These are phyloP conservation scores for Sceliomorpha sp. DNA, from an alignment of 2,888 invertebrate genomes.

Conservation along the genomic window DNA sequence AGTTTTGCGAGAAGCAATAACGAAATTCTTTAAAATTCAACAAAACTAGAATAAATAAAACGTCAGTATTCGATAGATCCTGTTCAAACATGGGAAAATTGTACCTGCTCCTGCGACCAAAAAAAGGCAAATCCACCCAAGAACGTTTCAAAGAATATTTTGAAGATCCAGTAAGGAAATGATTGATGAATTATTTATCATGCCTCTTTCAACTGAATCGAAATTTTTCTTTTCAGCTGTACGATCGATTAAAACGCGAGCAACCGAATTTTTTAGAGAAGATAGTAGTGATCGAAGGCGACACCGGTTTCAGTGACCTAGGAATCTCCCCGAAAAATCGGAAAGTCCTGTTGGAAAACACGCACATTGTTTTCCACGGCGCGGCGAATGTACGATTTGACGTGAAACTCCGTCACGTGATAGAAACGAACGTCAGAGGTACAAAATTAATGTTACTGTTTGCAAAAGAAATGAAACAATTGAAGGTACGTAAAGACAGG, in stretches of 20 bases:
- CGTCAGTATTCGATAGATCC: no score
- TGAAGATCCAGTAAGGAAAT: slow-evolving; percentile 68
- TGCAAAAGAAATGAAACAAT: slow-evolving; percentile 84
- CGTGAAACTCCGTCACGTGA: slow-evolving; percentile 84
- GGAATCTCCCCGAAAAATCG: slow-evolving; percentile 82
- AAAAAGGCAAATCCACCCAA: slow-evolving; percentile 73
- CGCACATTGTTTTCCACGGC: slow-evolving; percentile 86
- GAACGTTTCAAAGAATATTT: slow-evolving; percentile 75
- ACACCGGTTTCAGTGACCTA: slow-evolving; percentile 81
- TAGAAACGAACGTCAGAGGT: slow-evolving; percentile 86
- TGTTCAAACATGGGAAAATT: slow-evolving; percentile 67
- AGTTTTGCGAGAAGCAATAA: slow-evolving; percentile 23
- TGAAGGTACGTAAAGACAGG: slow-evolving; percentile 83
- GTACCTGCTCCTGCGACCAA: slow-evolving; percentile 74
- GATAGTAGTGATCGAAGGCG: slow-evolving; percentile 83
- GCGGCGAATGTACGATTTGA: slow-evolving; percentile 90
- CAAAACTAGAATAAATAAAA: no score
- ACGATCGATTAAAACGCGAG: slow-evolving; percentile 80
- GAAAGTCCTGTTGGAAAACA: slow-evolving; percentile 80
- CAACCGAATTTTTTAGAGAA: slow-evolving; percentile 81
- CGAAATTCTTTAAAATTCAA: no score
- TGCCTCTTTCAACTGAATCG: no score
- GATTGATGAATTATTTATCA: background rate
- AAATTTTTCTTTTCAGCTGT: slow-evolving; percentile 78
- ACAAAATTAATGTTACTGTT: slow-evolving; percentile 84